Conservation (phyloP, 2,888 invertebrate species). For the Drepanosiphum platanoidis region DNA sequence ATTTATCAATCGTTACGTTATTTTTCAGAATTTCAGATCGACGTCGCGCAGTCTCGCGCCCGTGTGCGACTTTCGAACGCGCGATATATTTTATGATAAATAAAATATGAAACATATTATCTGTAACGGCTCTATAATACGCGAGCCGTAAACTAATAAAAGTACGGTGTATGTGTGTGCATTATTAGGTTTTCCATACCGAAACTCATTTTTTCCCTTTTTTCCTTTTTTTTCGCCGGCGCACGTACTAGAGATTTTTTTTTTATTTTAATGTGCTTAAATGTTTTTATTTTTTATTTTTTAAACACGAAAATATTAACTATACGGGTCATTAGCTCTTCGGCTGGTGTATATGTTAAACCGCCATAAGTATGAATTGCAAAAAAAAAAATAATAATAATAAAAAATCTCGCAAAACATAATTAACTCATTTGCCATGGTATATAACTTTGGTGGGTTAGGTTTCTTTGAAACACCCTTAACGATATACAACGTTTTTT, state of each 20-base stretch:
- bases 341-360: not conserved
- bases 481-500: not conserved
- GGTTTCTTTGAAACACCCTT: not conserved
- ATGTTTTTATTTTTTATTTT: not conserved
- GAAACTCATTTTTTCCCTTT: no score
- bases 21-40: not conserved
- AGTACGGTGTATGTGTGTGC: not conserved
- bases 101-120: not conserved
- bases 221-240: not conserved
- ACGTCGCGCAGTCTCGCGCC: no score
- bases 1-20: not conserved
- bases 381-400: not conserved
- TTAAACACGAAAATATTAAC: not conserved
- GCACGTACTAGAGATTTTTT: not conserved
- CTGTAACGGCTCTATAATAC: no score
- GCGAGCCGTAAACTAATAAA: not conserved
- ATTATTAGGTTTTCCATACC: not conserved
- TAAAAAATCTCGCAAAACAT: not conserved
- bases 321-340: conserved; percentile 6
- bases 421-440: not conserved
- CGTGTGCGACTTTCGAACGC: no score
- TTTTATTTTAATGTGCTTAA: not conserved
- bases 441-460: not conserved
- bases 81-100: not conserved
- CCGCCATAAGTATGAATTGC: not conserved